phyloP scores from a whole-genome alignment of 2,888 invertebrate genomes.

The Drosophila sordidapex region DNA sequence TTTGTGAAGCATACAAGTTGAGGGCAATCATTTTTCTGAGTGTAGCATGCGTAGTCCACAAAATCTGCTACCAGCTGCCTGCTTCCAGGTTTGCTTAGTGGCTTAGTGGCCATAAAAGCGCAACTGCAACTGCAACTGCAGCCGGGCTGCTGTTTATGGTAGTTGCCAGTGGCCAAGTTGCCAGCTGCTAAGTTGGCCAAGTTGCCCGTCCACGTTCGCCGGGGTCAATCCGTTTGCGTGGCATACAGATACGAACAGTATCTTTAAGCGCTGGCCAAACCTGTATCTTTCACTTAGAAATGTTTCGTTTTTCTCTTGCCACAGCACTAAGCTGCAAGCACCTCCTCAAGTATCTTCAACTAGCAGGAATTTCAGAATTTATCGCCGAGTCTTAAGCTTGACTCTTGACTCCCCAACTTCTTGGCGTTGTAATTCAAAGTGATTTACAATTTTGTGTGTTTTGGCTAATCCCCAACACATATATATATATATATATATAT shows the following conservation, averaged over 20 bases:
- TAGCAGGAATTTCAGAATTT: constrained; percentile 11
- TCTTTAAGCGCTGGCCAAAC: constrained; percentile 33
- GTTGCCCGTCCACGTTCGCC: constrained; percentile 20
- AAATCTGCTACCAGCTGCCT: neutral
- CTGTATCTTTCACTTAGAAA: constrained; percentile 54
- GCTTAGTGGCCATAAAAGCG: constrained; percentile 52
- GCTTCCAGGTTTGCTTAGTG: constrained; percentile 7
- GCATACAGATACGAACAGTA: constrained; percentile 25
- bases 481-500: neutral
- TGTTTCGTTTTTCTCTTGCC: constrained; percentile 14
- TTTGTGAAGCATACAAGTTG: neutral
- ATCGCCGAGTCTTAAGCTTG: constrained; percentile 1
- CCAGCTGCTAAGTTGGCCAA: constrained; percentile 26
- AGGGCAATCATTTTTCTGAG: neutral
- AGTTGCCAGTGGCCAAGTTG: constrained; percentile 44
- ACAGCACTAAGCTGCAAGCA: neutral
- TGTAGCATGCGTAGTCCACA: neutral
- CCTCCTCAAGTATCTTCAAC: constrained; percentile 7
- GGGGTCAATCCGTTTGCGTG: constrained; percentile 61
- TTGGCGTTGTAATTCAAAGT: neutral
- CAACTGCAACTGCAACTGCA: constrained; percentile 41
- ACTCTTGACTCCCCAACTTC: constrained; percentile 1
- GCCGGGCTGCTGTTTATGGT: constrained; percentile 62
- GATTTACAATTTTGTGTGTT: neutral
- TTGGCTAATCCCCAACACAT: neutral